phyloP scores from a whole-genome alignment of 2,113 vertebrate species.

The Scytalopus superciliaris region DNA sequence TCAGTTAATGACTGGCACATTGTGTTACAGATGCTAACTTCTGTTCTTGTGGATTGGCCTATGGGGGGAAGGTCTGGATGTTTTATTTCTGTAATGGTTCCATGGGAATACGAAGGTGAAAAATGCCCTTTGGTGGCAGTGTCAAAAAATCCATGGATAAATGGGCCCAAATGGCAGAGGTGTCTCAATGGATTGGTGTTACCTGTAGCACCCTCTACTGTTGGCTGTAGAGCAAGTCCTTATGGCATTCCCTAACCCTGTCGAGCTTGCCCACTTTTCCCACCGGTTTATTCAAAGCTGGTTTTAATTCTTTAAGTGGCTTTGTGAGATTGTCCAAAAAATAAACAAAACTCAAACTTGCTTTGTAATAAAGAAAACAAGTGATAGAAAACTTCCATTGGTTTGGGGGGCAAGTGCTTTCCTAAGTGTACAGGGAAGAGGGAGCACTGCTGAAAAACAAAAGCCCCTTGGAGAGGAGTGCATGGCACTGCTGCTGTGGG shows the following conservation, averaged over 20 bases:
- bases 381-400: background rate
- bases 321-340: background rate
- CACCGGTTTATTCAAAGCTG: background rate
- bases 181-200: background rate
- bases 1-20: background rate
- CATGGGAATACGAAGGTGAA: background rate
- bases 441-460: background rate
- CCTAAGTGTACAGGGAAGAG: background rate
- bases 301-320: background rate
- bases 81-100: background rate
- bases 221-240: background rate
- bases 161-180: no score
- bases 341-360: background rate
- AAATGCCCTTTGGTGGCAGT: background rate
- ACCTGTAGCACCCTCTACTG: conserved; percentile 16
- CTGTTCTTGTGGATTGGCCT: background rate
- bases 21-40: background rate
- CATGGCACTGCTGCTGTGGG: background rate
- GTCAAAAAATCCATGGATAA: background rate
- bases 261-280: background rate
- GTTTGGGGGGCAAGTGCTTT: background rate
- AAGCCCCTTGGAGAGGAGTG: background rate
- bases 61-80: background rate
- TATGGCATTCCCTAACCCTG: background rate
- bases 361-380: background rate